phyloP scores from a whole-genome alignment of 2,113 vertebrate species.

The Chaetodon trifascialis region DNA sequence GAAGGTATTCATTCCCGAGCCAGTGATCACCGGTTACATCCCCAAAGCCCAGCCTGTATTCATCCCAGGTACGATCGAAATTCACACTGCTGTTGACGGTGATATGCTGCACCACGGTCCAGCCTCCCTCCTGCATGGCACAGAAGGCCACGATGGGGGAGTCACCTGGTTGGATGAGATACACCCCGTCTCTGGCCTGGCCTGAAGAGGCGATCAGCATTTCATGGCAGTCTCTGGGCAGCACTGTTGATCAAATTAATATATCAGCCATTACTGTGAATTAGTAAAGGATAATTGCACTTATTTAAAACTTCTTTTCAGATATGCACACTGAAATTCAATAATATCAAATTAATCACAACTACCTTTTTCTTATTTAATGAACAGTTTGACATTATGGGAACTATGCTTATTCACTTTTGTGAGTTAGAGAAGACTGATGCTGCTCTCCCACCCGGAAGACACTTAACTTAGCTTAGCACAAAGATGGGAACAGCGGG shows the following conservation, averaged over 20 bases:
- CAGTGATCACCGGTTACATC: conserved; percentile 87
- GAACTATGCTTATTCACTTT: too few species aligned
- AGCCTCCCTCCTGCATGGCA: conserved; percentile 91
- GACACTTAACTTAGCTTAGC: neutral
- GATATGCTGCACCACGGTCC: conserved; percentile 93
- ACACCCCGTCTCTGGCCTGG: conserved; percentile 86
- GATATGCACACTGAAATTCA: neutral
- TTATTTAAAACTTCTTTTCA: neutral
- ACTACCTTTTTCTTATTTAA: neutral
- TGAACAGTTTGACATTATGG: neutral
- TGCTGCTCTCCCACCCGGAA: neutral
- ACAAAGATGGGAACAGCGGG: neutral
- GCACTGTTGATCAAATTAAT: conserved; percentile 72
- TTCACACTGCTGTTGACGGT: conserved; percentile 89
- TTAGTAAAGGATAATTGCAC: neutral
- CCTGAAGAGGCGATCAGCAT: conserved; percentile 87
- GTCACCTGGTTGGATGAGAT: conserved; percentile 87
- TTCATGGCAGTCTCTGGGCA: conserved; percentile 88
- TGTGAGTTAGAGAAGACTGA: neutral
- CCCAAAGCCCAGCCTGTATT: conserved; percentile 91
- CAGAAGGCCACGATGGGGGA: conserved; percentile 85
- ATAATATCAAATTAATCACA: neutral
- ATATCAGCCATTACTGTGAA: conserved; percentile 14
- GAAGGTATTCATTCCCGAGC: conserved; percentile 89
- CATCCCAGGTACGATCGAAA: conserved; percentile 90